Percentiles rank a stretch among this genome's conserved stretches.
Conservation (phyloP, 2,888 invertebrate genomes). For the Micoletzkya japonica region DNA sequence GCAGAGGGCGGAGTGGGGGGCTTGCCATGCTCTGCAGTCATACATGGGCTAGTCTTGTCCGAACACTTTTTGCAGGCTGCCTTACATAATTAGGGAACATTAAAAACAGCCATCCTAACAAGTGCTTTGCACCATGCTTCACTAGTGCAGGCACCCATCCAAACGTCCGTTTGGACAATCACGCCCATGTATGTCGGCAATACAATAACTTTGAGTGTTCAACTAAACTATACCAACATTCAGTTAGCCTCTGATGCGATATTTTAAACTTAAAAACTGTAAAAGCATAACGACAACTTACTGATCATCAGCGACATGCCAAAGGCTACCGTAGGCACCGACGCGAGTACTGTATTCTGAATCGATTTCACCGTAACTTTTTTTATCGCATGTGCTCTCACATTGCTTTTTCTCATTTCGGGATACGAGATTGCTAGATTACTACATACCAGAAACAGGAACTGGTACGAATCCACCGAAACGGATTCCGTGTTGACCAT, state of each 20-base stretch:
- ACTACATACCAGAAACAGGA: conserved; percentile 30
- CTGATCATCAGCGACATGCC: conserved; percentile 12
- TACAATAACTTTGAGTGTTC: too few relatives aligned
- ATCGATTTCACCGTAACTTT: background rate
- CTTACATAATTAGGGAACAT: too few relatives aligned
- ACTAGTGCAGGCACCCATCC: too few relatives aligned
- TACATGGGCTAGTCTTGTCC: too few relatives aligned
- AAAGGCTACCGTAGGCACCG: conserved; percentile 14
- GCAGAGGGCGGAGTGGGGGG: conserved; percentile 60
- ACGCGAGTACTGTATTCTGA: conserved; percentile 3
- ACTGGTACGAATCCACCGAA: conserved; percentile 25
- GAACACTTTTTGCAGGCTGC: too few relatives aligned
- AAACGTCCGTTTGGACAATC: too few relatives aligned
- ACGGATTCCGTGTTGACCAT: conserved; percentile 35
- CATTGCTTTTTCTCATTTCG: background rate
- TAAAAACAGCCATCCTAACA: background rate
- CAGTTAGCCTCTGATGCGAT: background rate
- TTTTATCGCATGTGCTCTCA: background rate
- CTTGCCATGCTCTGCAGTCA: conserved; percentile 36
- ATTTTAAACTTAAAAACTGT: background rate
- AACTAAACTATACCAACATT: background rate
- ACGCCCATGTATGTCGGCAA: too few relatives aligned
- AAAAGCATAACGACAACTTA: background rate
- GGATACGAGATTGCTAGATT: too few relatives aligned
- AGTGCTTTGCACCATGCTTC: too few relatives aligned